phyloP scores from a whole-genome alignment of 2,113 vertebrate species.

The Sturnus vulgaris region DNA sequence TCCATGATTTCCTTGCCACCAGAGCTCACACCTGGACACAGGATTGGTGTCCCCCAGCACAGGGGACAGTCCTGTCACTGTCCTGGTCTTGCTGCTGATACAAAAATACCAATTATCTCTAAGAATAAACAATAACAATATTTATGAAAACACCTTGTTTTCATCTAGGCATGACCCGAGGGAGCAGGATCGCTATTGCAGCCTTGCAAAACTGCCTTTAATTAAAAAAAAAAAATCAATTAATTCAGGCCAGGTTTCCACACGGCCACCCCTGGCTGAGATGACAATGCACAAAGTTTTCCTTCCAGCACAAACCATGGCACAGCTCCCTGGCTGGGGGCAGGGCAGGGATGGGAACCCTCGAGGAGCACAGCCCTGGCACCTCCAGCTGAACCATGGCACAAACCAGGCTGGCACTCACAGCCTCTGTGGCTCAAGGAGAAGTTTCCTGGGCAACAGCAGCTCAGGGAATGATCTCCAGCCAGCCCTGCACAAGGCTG shows the following conservation, averaged over 20 bases:
- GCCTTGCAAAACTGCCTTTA: not conserved
- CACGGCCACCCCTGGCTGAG: accelerated
- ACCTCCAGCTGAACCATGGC: not conserved
- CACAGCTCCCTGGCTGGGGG: not conserved
- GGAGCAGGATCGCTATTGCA: accelerated
- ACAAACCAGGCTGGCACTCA: not conserved
- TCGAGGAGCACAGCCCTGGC: not conserved
- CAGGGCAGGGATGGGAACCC: not conserved
- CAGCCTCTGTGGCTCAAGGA: not conserved
- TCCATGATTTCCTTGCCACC: not conserved
- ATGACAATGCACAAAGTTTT: accelerated
- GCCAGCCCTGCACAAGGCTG: accelerated
- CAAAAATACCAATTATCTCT: not conserved
- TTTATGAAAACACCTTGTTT: not conserved
- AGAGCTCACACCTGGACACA: not conserved
- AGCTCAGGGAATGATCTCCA: not conserved
- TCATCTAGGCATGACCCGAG: not conserved
- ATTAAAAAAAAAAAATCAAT: not conserved
- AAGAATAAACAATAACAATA: not conserved
- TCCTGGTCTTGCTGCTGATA: not conserved
- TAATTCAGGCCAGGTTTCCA: not conserved
- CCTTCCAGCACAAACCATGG: too few relatives aligned
- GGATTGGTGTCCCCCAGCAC: not conserved
- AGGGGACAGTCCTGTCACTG: not conserved
- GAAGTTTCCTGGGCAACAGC: not conserved